Percentiles rank a stretch among this genome's conserved stretches.
Conservation (phyloP, 2,888 invertebrate genomes). For the Sympetrum striolatum region DNA sequence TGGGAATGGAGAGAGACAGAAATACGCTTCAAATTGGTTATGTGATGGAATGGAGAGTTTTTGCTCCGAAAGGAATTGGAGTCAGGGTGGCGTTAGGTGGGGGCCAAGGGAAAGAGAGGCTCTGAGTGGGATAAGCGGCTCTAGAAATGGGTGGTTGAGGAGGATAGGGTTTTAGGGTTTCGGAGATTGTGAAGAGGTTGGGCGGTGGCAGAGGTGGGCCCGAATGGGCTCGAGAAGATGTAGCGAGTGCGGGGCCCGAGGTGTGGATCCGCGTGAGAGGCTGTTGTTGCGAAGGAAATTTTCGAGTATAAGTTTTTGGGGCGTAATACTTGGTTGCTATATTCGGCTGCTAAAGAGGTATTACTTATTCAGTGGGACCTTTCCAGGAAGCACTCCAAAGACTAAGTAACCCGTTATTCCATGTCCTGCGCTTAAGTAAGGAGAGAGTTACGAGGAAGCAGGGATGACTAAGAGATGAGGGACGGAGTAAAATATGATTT, state of each 20-base stretch:
- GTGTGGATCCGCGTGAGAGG: neutral
- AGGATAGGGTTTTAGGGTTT: neutral
- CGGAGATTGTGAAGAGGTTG: neutral
- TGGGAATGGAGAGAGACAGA: neutral
- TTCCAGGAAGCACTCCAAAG: too few relatives aligned
- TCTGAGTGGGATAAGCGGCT: neutral
- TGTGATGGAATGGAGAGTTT: neutral
- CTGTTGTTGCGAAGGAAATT: neutral
- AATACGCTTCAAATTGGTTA: neutral
- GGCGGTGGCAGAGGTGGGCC: neutral
- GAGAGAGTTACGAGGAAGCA: too few relatives aligned
- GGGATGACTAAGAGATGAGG: too few relatives aligned
- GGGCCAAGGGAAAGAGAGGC: neutral
- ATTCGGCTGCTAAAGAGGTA: neutral
- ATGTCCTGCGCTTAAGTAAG: too few relatives aligned
- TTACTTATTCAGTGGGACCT: too few relatives aligned
- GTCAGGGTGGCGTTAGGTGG: neutral
- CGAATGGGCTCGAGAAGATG: neutral
- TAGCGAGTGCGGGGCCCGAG: neutral
- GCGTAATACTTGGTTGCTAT: neutral
- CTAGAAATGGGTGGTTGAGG: neutral
- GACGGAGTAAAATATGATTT: too few relatives aligned
- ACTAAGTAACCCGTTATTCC: too few relatives aligned
- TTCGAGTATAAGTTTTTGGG: neutral
- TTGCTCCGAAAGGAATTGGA: neutral